A percentile compares a stretch with the other conserved stretches of the same genome.
These are phyloP conservation scores for Thumatha senex DNA, from an alignment of 2,888 invertebrate species.

Conservation along the genomic window DNA sequence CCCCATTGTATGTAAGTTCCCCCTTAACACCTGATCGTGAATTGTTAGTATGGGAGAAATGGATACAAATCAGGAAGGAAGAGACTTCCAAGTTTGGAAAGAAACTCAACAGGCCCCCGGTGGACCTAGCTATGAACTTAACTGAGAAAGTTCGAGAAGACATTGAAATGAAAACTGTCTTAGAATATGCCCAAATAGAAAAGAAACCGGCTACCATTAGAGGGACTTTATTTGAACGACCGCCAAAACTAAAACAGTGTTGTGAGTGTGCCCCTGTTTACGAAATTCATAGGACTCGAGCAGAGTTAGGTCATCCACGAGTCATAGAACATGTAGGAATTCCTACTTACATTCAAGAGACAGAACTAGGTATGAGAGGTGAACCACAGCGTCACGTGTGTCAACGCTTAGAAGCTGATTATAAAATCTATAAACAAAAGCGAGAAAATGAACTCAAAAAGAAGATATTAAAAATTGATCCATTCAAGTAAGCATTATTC, in stretches of 20 bases:
- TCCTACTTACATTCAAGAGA: slow-evolving; percentile 55
- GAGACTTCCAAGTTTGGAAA: slow-evolving; percentile 53
- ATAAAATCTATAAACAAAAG: slow-evolving; percentile 50
- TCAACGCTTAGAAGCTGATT: slow-evolving; percentile 49
- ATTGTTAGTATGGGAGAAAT: slow-evolving; percentile 68
- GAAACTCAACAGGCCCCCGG: slow-evolving; percentile 48
- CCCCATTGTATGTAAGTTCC: neutral
- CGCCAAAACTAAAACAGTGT: slow-evolving; percentile 54
- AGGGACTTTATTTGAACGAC: slow-evolving; percentile 60
- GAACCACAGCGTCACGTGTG: slow-evolving; percentile 42
- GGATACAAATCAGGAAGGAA: slow-evolving; percentile 64
- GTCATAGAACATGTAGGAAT: slow-evolving; percentile 65
- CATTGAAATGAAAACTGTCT: slow-evolving; percentile 59
- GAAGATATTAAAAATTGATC: slow-evolving; percentile 60
- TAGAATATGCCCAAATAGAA: slow-evolving; percentile 65
- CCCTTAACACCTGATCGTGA: slow-evolving; percentile 54
- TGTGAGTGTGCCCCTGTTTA: slow-evolving; percentile 63
- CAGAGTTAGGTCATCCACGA: slow-evolving; percentile 57
- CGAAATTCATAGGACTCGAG: slow-evolving; percentile 58
- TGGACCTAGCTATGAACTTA: slow-evolving; percentile 67
- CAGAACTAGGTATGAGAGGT: slow-evolving; percentile 61
- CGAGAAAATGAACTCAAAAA: slow-evolving; percentile 52
- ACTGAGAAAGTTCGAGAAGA: slow-evolving; percentile 55
- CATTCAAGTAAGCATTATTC: slow-evolving; percentile 51
- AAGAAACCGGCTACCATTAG: slow-evolving; percentile 46